These are phyloP conservation scores for Eupelmus urozonus DNA, from an alignment of 2,888 invertebrate genomes.

Conservation along the genomic window DNA sequence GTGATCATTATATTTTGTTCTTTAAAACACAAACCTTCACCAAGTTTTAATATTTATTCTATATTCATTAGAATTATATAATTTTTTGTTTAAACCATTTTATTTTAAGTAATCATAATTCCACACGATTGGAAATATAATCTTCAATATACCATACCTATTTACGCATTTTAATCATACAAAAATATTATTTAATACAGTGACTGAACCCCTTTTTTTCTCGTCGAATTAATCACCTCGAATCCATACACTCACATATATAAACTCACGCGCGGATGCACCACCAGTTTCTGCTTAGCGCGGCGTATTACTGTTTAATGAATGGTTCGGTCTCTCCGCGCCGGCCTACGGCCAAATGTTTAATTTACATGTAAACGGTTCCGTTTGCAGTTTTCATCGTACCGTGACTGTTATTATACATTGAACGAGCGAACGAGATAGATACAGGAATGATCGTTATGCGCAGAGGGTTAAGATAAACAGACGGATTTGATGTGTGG, in stretches of 20 bases:
- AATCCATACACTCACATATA: neutral
- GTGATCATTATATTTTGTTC: no score
- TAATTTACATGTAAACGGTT: slow-evolving; percentile 56
- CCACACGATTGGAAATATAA: no score
- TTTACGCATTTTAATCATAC: no score
- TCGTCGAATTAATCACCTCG: neutral
- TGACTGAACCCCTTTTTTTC: neutral
- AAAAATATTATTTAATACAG: no score
- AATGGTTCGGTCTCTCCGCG: slow-evolving; percentile 14
- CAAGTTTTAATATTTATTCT: no score
- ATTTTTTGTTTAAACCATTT: no score
- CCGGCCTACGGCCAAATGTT: slow-evolving; percentile 47
- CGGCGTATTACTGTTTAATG: slow-evolving; percentile 40
- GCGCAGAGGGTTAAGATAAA: slow-evolving; percentile 37
- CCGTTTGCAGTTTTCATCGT: slow-evolving; percentile 51
- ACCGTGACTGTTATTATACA: neutral
- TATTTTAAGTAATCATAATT: no score
- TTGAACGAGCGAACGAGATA: slow-evolving; percentile 14
- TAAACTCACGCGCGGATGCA: no score
- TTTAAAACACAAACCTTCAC: no score
- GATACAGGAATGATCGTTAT: neutral
- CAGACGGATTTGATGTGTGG: slow-evolving; percentile 27
- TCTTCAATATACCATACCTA: no score
- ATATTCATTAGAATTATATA: no score
- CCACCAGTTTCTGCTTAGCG: slow-evolving; percentile 39